Conservation (phyloP, 2,797 vertebrate species). For the Kryptolebias ocellatus region DNA sequence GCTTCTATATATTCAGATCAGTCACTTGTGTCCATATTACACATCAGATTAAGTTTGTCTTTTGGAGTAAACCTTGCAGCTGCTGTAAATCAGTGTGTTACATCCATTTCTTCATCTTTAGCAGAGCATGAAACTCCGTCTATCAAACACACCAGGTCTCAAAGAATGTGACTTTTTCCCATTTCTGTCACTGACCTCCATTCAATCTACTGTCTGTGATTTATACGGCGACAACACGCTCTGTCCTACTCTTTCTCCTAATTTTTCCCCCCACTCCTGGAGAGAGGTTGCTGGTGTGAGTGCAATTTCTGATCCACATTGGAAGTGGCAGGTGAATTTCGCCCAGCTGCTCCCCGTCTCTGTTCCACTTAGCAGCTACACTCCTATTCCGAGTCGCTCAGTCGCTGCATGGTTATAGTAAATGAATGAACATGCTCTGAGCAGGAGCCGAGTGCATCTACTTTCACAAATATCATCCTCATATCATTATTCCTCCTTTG, state of each 20-base stretch:
- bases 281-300: slow-evolving; percentile 61
- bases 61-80: slow-evolving; percentile 25
- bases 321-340: slow-evolving; percentile 84
- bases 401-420: slow-evolving; percentile 61
- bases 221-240: slow-evolving; percentile 58
- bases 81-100: slow-evolving; percentile 56
- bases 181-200: slow-evolving; percentile 63
- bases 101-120: slow-evolving; percentile 43
- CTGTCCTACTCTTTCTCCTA: slow-evolving; percentile 52
- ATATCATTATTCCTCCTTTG: slow-evolving; percentile 54
- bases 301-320: slow-evolving; percentile 81
- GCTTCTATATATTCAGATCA: no score
- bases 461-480: slow-evolving; percentile 74
- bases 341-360: slow-evolving; percentile 77
- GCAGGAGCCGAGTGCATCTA: slow-evolving; percentile 62
- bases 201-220: slow-evolving; percentile 64
- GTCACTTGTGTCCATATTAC: neutral
- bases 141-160: slow-evolving; percentile 66
- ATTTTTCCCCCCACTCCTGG: slow-evolving; percentile 34
- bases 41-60: slow-evolving; percentile 10
- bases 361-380: slow-evolving; percentile 75
- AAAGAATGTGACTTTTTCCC: slow-evolving; percentile 66
- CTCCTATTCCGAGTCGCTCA: slow-evolving; percentile 59
- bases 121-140: slow-evolving; percentile 58
- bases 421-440: slow-evolving; percentile 82